Percentiles rank a stretch among this genome's conserved stretches.
Evolutionary conservation across 1,140 invertebrate genomes (phyloP).

Genomic region (Leptinotarsa undecemlineata): DNA sequence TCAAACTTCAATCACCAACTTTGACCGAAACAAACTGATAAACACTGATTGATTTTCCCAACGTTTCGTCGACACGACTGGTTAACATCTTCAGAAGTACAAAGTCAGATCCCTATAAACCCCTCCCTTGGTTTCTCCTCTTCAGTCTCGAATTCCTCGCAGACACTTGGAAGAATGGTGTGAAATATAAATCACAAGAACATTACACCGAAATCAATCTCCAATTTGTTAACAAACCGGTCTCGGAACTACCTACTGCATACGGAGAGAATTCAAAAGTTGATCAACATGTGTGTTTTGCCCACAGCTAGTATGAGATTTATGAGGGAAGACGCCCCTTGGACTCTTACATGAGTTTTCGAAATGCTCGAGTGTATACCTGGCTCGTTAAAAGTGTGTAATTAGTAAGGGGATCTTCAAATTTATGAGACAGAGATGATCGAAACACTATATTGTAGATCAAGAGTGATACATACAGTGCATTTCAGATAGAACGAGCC

Average conservation of each 20-base stretch:
- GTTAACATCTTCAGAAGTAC: too few species aligned
- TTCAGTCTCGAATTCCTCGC: background rate
- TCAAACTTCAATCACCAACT: too few species aligned
- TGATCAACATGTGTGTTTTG: constrained; percentile 14
- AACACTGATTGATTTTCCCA: too few species aligned
- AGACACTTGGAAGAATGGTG: constrained; percentile 27
- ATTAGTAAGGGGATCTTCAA: constrained; percentile 15
- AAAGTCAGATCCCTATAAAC: too few species aligned
- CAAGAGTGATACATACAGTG: too few species aligned
- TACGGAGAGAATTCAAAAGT: constrained; percentile 13
- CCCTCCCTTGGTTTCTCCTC: background rate
- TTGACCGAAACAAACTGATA: too few species aligned
- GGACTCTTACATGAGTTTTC: constrained; percentile 13
- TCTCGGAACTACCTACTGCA: constrained; percentile 24
- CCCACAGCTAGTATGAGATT: constrained; percentile 11
- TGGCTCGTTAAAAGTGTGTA: constrained; percentile 18
- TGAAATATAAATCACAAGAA: constrained; percentile 41
- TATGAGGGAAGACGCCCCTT: constrained; percentile 15
- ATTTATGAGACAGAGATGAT: constrained; percentile 2
- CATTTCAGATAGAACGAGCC: too few species aligned
- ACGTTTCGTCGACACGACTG: too few species aligned
- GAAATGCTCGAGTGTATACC: constrained; percentile 7
- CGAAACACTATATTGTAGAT: too few species aligned
- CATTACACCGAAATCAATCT: constrained; percentile 40
- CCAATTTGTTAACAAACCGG: constrained; percentile 45